Conservation (phyloP, 1,140 invertebrate genomes). For the Leptinotarsa undecemlineata region DNA sequence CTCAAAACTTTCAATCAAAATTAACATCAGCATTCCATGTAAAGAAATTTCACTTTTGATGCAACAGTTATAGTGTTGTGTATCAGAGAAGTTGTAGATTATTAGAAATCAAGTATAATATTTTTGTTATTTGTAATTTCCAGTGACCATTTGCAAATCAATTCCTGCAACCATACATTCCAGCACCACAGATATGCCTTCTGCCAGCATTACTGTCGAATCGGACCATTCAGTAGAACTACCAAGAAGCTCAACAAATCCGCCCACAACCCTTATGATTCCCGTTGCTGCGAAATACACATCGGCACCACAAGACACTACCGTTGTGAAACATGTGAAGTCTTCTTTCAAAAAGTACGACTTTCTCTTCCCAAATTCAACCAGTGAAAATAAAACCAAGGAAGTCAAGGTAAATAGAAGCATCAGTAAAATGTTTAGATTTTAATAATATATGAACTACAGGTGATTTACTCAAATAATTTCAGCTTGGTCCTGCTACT, state of each 20-base stretch:
- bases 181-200: constrained; percentile 27
- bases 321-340: too few relatives aligned
- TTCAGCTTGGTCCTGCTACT: too few relatives aligned
- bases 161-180: constrained; percentile 37
- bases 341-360: constrained; percentile 28
- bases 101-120: not conserved
- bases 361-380: constrained; percentile 25
- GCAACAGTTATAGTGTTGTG: too few relatives aligned
- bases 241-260: constrained; percentile 27
- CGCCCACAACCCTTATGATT: constrained; percentile 27
- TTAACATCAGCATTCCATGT: too few relatives aligned
- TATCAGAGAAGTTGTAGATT: not conserved
- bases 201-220: constrained; percentile 20
- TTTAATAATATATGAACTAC: too few relatives aligned
- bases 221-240: constrained; percentile 17
- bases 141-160: constrained; percentile 43
- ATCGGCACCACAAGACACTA: too few relatives aligned
- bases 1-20: too few relatives aligned
- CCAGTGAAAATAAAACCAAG: constrained; percentile 26
- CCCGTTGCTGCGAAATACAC: too few relatives aligned
- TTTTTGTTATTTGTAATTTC: constrained; percentile 22
- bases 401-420: constrained; percentile 21
- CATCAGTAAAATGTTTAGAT: too few relatives aligned
- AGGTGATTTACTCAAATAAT: too few relatives aligned
- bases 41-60: too few relatives aligned